These are phyloP conservation scores for Vicugna pacos DNA, from an alignment of 2,113 vertebrate species.

Conservation along the genomic window DNA sequence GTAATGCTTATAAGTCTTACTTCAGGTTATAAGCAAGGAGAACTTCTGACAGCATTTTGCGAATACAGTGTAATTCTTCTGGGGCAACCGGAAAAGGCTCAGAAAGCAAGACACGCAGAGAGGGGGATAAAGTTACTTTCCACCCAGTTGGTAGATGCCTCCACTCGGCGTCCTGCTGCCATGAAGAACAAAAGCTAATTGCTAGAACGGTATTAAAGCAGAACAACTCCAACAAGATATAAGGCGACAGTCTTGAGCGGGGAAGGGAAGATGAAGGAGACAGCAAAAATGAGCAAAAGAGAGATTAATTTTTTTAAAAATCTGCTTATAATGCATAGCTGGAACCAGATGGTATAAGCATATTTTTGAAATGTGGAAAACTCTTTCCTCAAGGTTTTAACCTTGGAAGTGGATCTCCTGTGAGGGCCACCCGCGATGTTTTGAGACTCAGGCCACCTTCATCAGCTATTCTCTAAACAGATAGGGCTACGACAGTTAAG, in stretches of 20 bases:
- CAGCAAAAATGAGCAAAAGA: background rate
- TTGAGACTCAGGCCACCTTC: background rate
- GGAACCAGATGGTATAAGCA: background rate
- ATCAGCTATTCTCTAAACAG: background rate
- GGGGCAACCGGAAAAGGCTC: background rate
- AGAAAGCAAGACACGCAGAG: background rate
- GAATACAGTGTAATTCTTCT: slow-evolving; percentile 40
- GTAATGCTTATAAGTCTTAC: slow-evolving; percentile 53
- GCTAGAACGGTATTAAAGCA: background rate
- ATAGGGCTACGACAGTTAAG: background rate
- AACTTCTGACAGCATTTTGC: slow-evolving; percentile 25
- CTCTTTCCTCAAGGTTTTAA: background rate
- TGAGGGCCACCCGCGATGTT: background rate
- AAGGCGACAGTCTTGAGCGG: background rate
- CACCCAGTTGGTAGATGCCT: background rate
- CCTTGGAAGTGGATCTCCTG: background rate
- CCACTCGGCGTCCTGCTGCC: background rate
- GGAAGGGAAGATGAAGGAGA: background rate
- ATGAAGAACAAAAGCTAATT: background rate
- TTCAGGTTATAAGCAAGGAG: slow-evolving; percentile 24
- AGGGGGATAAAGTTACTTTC: background rate
- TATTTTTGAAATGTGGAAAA: background rate
- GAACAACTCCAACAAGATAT: slow-evolving; percentile 11
- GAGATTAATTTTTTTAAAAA: background rate
- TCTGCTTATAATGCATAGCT: background rate